phyloP scores from a whole-genome alignment of 1,140 invertebrate genomes.

The Danaus melanippus region DNA sequence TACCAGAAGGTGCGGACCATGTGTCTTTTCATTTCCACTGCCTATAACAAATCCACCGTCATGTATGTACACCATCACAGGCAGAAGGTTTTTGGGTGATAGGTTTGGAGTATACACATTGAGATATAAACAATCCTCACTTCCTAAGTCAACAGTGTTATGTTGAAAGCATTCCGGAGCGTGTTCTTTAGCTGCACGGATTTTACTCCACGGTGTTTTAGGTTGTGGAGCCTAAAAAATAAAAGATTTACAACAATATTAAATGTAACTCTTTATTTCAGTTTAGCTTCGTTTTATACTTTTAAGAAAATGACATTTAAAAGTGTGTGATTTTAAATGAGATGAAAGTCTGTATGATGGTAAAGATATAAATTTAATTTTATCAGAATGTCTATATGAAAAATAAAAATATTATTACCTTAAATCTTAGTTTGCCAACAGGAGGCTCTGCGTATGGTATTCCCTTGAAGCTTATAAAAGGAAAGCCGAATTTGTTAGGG shows the following conservation, averaged over 20 bases:
- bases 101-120: constrained; percentile 74
- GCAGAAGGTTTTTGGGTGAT: constrained; percentile 27
- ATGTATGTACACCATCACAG: constrained; percentile 56
- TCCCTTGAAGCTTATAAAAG: constrained; percentile 77
- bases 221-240: constrained; percentile 40
- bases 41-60: constrained; percentile 77
- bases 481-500: constrained; percentile 39
- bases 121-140: constrained; percentile 75
- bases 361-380: too few relatives aligned
- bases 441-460: constrained; percentile 79
- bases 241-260: neutral
- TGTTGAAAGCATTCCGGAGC: constrained; percentile 33
- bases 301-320: too few relatives aligned
- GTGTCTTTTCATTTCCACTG: constrained; percentile 65
- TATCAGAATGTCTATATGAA: too few relatives aligned
- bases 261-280: neutral
- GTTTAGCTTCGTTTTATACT: too few relatives aligned
- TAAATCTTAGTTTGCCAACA: constrained; percentile 71
- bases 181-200: constrained; percentile 31
- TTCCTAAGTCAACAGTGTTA: constrained; percentile 32
- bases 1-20: constrained; percentile 75
- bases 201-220: constrained; percentile 37
- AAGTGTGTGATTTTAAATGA: too few relatives aligned
- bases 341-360: too few relatives aligned
- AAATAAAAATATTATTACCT: constrained; percentile 26